Conservation (phyloP, 2,797 vertebrate genomes). For the Chelon labrosus region DNA sequence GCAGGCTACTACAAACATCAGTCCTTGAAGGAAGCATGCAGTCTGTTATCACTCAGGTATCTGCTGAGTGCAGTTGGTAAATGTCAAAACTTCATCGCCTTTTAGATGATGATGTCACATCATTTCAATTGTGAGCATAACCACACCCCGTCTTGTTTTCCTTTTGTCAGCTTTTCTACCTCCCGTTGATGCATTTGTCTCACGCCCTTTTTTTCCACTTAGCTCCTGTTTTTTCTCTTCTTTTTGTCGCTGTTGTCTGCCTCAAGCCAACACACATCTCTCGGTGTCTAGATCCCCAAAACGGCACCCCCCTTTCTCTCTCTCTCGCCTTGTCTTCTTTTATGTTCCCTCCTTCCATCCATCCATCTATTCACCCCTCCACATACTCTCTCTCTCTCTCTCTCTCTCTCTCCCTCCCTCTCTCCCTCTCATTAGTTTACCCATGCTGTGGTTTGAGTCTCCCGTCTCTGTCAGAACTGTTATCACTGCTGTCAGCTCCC, state of each 20-base stretch:
- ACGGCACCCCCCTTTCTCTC: conserved; percentile 32
- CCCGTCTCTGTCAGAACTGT: conserved; percentile 85
- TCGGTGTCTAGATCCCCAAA: conserved; percentile 46
- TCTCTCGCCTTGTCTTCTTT: conserved; percentile 56
- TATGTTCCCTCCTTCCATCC: conserved; percentile 51
- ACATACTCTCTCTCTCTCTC: conserved; percentile 37
- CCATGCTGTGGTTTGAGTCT: conserved; percentile 78
- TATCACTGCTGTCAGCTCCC: conserved; percentile 86
- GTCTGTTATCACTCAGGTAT: conserved; percentile 32
- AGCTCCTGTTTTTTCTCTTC: conserved; percentile 25
- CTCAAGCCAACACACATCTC: conserved; percentile 55
- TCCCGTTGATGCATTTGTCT: conserved; percentile 59
- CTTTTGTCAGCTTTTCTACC: conserved; percentile 61
- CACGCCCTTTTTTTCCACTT: conserved; percentile 43
- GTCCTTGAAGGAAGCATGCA: conserved; percentile 27
- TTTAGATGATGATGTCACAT: conserved; percentile 56
- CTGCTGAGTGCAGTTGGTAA: conserved; percentile 41
- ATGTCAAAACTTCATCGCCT: conserved; percentile 38
- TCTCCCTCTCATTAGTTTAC: conserved; percentile 80
- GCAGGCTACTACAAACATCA: conserved; percentile 27
- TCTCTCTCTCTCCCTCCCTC: conserved; percentile 18
- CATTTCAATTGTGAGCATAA: conserved; percentile 57
- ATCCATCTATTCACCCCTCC: conserved; percentile 65
- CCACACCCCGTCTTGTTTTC: conserved; percentile 35
- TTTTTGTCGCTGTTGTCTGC: conserved; percentile 43